phyloP scores from a whole-genome alignment of 2,888 invertebrate species.

The Physocephala rufipes region DNA sequence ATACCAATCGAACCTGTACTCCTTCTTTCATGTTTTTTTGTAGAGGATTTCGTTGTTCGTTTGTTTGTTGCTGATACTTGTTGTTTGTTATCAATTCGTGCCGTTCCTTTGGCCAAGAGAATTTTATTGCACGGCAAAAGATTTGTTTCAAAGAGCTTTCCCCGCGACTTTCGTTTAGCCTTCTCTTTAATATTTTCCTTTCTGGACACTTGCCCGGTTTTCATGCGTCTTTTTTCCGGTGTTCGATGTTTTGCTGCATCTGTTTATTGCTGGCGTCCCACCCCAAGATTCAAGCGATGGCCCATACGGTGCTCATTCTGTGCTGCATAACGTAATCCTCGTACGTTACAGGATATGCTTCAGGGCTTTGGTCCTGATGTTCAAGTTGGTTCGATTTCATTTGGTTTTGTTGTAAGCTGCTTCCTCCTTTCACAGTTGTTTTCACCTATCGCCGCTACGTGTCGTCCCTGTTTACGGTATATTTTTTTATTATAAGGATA shows the following conservation, averaged over 20 bases:
- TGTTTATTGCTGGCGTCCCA: conserved; percentile 30
- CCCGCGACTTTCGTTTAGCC: background rate
- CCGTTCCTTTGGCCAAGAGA: conserved; percentile 30
- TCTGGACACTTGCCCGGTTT: conserved; percentile 25
- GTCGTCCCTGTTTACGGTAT: background rate
- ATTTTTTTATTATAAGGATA: conserved; percentile 29
- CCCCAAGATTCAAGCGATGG: background rate
- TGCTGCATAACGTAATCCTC: conserved; percentile 1
- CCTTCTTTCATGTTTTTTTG: background rate
- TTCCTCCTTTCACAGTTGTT: background rate
- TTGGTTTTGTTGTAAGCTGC: background rate
- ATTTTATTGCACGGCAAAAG: conserved; percentile 38
- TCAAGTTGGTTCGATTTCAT: background rate
- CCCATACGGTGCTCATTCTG: too few species aligned
- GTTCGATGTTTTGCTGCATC: conserved; percentile 34
- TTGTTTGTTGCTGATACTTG: conserved; percentile 1
- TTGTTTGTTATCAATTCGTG: background rate
- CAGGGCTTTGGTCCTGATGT: background rate
- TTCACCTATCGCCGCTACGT: background rate
- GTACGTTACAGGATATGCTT: background rate
- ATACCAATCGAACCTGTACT: conserved; percentile 16
- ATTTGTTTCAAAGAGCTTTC: conserved; percentile 9
- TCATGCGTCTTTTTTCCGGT: conserved; percentile 22
- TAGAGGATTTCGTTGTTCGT: conserved; percentile 16
- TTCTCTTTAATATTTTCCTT: background rate